A percentile compares a stretch with the other conserved stretches of the same genome.
phyloP scores from a whole-genome alignment of 2,888 invertebrate genomes.

The Falcaria lacertinaria region DNA sequence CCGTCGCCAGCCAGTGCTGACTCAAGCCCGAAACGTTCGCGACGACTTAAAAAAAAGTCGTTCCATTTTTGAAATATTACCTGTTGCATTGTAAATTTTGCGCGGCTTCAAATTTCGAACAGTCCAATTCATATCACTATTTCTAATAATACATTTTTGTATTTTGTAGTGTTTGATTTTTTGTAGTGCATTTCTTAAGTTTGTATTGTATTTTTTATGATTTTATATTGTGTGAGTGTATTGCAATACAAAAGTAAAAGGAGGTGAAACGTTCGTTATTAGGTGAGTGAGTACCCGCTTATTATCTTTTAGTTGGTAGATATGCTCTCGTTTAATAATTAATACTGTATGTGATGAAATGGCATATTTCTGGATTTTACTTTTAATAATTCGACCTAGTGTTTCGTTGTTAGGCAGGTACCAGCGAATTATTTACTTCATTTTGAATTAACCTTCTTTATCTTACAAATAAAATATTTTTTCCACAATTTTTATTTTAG shows the following conservation, averaged over 20 bases:
- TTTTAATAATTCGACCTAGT: too few relatives aligned
- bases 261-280: constrained; percentile 57
- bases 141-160: constrained; percentile 15
- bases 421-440: too few relatives aligned
- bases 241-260: constrained; percentile 57
- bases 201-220: constrained; percentile 15
- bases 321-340: constrained; percentile 8
- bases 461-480: too few relatives aligned
- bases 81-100: constrained; percentile 12
- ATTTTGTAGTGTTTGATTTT: constrained; percentile 11
- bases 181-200: constrained; percentile 19
- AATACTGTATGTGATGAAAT: constrained; percentile 10
- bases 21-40: constrained; percentile 33
- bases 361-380: neutral
- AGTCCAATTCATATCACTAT: neutral
- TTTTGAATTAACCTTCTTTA: too few relatives aligned
- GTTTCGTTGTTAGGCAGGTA: too few relatives aligned
- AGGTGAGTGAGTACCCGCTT: constrained; percentile 48
- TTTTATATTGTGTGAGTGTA: constrained; percentile 34
- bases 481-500: too few relatives aligned
- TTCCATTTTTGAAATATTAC: constrained; percentile 39
- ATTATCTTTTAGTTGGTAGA: constrained; percentile 21
- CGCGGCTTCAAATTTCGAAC: neutral
- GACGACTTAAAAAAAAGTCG: constrained; percentile 39
- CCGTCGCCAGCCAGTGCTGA: constrained; percentile 48